These are phyloP conservation scores for Macquaria australasica DNA, from an alignment of 2,113 vertebrate species.

Conservation along the genomic window DNA sequence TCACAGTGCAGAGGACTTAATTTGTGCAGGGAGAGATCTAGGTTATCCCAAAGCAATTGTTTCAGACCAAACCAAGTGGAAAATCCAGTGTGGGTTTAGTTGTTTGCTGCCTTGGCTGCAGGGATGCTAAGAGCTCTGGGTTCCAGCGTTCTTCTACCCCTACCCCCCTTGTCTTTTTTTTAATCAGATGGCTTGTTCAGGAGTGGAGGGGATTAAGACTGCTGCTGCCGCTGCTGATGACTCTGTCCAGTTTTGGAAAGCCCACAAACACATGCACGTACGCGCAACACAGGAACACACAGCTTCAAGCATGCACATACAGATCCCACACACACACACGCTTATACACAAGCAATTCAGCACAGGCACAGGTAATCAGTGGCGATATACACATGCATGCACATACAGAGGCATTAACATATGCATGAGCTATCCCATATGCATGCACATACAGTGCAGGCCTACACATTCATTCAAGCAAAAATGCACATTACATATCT, in stretches of 20 bases:
- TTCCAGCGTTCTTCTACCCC: slow-evolving; percentile 53
- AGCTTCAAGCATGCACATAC: not conserved
- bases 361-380: not conserved
- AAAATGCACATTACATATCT: not conserved
- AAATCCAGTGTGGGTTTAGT: slow-evolving; percentile 76
- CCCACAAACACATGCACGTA: slow-evolving; percentile 47
- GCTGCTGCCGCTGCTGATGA: slow-evolving; percentile 59
- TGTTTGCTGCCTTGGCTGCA: slow-evolving; percentile 73
- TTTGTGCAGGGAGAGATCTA: slow-evolving; percentile 70
- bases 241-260: slow-evolving; percentile 66
- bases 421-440: not conserved
- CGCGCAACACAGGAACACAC: not conserved
- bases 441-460: not conserved
- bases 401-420: not conserved
- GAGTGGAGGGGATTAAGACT: slow-evolving; percentile 74
- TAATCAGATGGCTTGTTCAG: slow-evolving; percentile 80
- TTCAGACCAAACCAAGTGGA: slow-evolving; percentile 78
- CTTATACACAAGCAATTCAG: not conserved
- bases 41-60: slow-evolving; percentile 83
- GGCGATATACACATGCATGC: not conserved
- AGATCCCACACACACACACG: not conserved
- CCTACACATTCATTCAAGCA: slow-evolving; percentile 8
- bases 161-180: slow-evolving; percentile 66
- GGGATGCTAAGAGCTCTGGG: slow-evolving; percentile 66
- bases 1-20: slow-evolving; percentile 63